Conservation (phyloP, 2,113 vertebrate species). For the Peromyscus polionotus region DNA sequence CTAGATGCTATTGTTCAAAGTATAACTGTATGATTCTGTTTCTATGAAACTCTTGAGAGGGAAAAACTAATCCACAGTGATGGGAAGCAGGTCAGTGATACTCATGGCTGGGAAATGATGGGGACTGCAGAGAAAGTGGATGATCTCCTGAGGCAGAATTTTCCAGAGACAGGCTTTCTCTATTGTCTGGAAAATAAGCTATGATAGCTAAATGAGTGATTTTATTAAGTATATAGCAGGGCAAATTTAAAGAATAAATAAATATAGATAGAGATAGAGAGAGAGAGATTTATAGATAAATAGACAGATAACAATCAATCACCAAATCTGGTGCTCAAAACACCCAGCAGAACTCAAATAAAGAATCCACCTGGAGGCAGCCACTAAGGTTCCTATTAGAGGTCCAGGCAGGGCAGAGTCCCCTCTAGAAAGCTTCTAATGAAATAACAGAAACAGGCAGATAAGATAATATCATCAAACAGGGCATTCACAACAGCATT, state of each 20-base stretch:
- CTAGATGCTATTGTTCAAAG: background rate
- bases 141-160: background rate
- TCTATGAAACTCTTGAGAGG: conserved; percentile 41
- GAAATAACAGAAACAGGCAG: background rate
- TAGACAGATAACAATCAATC: background rate
- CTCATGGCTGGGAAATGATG: background rate
- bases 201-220: background rate
- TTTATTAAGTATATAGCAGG: background rate
- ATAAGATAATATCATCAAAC: background rate
- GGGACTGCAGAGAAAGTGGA: background rate
- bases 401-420: background rate
- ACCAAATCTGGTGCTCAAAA: too few species aligned
- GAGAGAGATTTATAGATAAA: background rate
- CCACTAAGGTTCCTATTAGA: background rate
- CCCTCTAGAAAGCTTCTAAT: background rate
- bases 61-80: conserved; percentile 3
- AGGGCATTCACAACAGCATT: too few species aligned
- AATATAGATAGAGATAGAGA: background rate
- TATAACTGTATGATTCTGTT: background rate
- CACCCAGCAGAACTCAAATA: background rate
- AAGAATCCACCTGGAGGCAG: background rate
- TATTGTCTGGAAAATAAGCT: background rate
- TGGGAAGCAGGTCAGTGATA: background rate
- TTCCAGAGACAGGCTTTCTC: background rate
- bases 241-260: background rate